A percentile compares a stretch with the other conserved stretches of the same genome.
Evolutionary conservation across 2,113 vertebrate genomes (phyloP).

Genomic region (Ceuthmochares aereus): DNA sequence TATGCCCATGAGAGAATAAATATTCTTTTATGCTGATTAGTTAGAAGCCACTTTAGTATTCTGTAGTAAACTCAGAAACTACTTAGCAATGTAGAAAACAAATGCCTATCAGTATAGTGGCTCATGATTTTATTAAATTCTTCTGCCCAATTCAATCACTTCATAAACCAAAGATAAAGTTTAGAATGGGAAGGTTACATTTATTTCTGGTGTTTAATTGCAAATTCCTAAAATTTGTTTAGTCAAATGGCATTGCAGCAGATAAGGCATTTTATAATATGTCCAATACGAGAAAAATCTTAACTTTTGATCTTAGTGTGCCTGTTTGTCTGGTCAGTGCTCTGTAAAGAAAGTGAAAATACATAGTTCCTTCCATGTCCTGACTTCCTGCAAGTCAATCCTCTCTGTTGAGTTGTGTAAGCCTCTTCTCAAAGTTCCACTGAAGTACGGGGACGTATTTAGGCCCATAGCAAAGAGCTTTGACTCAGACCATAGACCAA

Average conservation of each 20-base stretch:
- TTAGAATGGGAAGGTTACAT: neutral
- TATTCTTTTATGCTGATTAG: neutral
- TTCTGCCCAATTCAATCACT: neutral
- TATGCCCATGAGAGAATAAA: neutral
- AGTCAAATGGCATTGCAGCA: neutral
- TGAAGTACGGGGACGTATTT: neutral
- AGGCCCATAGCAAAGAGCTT: neutral
- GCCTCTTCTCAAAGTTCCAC: neutral
- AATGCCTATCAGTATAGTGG: neutral
- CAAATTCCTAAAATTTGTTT: neutral
- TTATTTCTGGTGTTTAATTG: neutral
- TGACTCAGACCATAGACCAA: neutral
- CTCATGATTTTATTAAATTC: neutral
- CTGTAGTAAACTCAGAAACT: neutral
- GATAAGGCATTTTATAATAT: accelerated
- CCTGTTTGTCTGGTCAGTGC: neutral
- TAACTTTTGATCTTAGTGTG: neutral
- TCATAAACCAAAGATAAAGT: neutral
- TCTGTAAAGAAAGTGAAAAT: neutral
- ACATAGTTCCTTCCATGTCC: neutral
- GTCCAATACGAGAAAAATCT: neutral
- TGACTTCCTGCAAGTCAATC: neutral
- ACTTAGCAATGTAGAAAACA: neutral
- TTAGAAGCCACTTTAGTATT: neutral
- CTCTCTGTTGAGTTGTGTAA: neutral